Evolutionary conservation across 92 coral and sea anemone species (phyloP).

Genomic region (Umimayanthus kanabou): DNA sequence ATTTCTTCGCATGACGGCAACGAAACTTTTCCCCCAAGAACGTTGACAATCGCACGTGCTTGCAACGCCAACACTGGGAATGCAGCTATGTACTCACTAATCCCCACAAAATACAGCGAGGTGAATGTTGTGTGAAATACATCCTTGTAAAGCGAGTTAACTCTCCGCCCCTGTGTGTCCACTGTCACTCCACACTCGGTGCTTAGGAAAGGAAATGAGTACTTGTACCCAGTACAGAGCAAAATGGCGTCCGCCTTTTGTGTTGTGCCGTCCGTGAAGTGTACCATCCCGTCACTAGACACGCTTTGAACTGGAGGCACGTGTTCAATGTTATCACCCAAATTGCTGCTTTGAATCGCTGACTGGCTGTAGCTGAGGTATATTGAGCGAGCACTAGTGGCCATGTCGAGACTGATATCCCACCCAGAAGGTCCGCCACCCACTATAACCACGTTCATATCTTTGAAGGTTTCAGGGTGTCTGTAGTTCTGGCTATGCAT

Average conservation of each 20-base stretch:
- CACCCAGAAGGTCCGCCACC: slow-evolving; percentile 76
- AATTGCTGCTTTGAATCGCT: slow-evolving; percentile 25
- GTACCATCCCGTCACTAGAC: slow-evolving; percentile 59
- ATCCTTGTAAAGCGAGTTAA: slow-evolving; percentile 76
- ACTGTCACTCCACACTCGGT: slow-evolving; percentile 63
- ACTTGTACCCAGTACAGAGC: slow-evolving; percentile 79
- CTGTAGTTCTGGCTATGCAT: slow-evolving; percentile 83
- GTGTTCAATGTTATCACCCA: slow-evolving; percentile 71
- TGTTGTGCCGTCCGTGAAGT: slow-evolving; percentile 57
- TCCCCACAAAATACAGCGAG: slow-evolving; percentile 71
- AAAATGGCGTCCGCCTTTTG: slow-evolving; percentile 62
- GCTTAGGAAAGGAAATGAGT: slow-evolving; percentile 73
- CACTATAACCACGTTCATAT: slow-evolving; percentile 61
- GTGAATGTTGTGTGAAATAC: slow-evolving; percentile 65
- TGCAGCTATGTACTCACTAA: slow-evolving; percentile 55
- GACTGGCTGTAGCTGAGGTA: slow-evolving; percentile 67
- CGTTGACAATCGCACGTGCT: slow-evolving; percentile 62
- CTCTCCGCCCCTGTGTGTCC: slow-evolving; percentile 42
- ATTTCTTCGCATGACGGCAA: slow-evolving; percentile 76
- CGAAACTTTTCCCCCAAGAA: slow-evolving; percentile 48
- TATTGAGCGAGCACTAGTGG: slow-evolving; percentile 56
- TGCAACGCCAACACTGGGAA: slow-evolving; percentile 75
- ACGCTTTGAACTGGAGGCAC: slow-evolving; percentile 45
- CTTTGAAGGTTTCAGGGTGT: slow-evolving; percentile 61
- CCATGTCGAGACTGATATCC: slow-evolving; percentile 65